These are phyloP conservation scores for Epinephelus cyanopodus DNA, from an alignment of 2,113 vertebrate genomes.

Conservation along the genomic window DNA sequence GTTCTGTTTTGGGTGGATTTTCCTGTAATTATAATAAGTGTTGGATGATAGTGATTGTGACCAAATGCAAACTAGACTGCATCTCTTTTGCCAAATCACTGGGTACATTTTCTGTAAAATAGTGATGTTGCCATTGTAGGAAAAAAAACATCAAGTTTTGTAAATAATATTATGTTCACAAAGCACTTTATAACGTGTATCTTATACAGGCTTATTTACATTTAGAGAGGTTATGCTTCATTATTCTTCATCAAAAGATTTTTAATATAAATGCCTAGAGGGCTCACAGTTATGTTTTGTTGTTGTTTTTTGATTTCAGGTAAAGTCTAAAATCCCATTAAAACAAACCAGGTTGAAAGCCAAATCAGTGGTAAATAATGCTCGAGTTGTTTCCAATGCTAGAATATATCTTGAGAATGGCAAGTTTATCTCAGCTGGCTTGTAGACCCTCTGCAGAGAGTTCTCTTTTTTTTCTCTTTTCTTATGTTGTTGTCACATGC, in stretches of 20 bases:
- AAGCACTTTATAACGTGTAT: constrained; percentile 80
- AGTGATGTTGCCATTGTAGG: constrained; percentile 19
- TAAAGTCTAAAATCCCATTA: background rate
- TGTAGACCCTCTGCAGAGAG: background rate
- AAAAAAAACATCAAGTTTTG: constrained; percentile 25
- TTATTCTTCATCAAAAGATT: constrained; percentile 1
- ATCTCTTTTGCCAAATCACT: constrained; percentile 30
- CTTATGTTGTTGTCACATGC: background rate
- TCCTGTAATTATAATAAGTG: background rate
- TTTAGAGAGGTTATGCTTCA: background rate
- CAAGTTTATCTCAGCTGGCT: background rate
- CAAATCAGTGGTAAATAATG: background rate
- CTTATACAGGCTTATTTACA: constrained; percentile 54
- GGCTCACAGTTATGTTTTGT: background rate
- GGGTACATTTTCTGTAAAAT: constrained; percentile 44
- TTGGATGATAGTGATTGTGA: constrained; percentile 2
- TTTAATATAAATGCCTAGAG: background rate
- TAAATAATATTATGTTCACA: constrained; percentile 66
- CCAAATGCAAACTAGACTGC: constrained; percentile 39
- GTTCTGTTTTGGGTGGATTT: background rate
- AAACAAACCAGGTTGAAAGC: background rate
- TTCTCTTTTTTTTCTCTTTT: background rate
- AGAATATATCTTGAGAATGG: background rate
- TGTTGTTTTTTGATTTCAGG: background rate
- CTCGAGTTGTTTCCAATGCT: background rate